Conservation (phyloP, 37 sponge, comb jelly and placozoan genomes). For the Diacarnus erythraeanus region DNA sequence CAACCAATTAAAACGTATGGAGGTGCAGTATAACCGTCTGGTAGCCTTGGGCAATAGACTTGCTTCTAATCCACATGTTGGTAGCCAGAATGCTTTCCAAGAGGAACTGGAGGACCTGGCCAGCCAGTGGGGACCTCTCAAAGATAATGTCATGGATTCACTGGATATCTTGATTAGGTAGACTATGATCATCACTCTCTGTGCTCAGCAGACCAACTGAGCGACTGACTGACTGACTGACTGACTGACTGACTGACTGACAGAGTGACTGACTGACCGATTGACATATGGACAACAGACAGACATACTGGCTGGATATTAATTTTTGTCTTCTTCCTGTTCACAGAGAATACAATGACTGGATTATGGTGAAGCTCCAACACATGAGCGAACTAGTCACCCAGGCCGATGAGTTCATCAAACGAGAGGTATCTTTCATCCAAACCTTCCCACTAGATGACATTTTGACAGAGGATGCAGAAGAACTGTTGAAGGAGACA, state of each 20-base stretch:
- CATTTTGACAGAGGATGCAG: slow-evolving; percentile 10
- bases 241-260: not conserved
- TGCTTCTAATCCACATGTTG: slow-evolving; percentile 6
- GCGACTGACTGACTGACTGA: not conserved
- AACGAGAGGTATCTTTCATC: slow-evolving; percentile 12
- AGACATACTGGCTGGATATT: no score
- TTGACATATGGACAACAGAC: no score
- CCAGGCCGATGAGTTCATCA: slow-evolving; percentile 12
- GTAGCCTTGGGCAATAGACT: not conserved
- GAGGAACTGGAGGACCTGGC: slow-evolving; percentile 15
- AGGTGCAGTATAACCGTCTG: slow-evolving; percentile 41
- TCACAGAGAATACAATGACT: slow-evolving; percentile 38
- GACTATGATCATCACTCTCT: not conserved
- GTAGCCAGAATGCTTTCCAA: not conserved
- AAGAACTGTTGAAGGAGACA: slow-evolving; percentile 19
- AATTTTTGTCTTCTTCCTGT: no score
- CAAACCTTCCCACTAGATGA: slow-evolving; percentile 25
- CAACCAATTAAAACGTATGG: slow-evolving; percentile 19
- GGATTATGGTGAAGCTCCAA: slow-evolving; percentile 26
- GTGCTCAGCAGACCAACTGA: not conserved
- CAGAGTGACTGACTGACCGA: not conserved
- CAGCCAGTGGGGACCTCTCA: slow-evolving; percentile 24
- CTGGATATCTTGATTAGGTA: slow-evolving; percentile 14
- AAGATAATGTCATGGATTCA: slow-evolving; percentile 29
- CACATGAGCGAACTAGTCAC: slow-evolving; percentile 21